Evolutionary conservation across 2,888 invertebrate genomes (phyloP), one percentile per base, ranked within the genome.

Genomic region (Agriopis aurantiaria): DNA sequence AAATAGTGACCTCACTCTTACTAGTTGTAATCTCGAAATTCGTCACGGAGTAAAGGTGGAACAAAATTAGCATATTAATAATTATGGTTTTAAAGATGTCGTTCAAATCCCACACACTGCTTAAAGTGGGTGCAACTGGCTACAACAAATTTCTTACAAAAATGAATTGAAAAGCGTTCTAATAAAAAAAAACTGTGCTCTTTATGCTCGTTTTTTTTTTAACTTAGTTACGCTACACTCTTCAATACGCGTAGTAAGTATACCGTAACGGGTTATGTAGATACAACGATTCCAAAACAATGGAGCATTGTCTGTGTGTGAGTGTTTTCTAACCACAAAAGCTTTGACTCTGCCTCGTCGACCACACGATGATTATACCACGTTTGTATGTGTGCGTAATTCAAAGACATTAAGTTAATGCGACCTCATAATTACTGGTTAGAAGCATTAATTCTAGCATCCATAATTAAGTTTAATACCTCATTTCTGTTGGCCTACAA

Each of bases 391-490:
- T 85, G 85, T 80, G 82, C 80, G 68, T 85, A 86, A 88, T 85
- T 87, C 88, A 89, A 91, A 93, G 92, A 91, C 93, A 93, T 93
- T 92, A 92, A 93, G 83, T 91, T 93, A 93, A 93, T 92, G 91
- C 89, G 91, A 89, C 91, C 92, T 92, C 91, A 93, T 93, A 93
- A 93, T 93, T 93, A 93, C 93, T 91, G 86, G 88, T 87, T 88
- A 87, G 89, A 83, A 87, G 86, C 92, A 93, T 93, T 93, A 92
- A 93, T 93, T 91, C 93, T 88, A 92, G 90, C 90, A 90, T 92
- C 92, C 90, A 92, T 93, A 93, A 93, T 93, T 92, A 91, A 92
- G 91, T 92, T 91, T 92, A 91, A 92, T 92, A 90, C 91, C 89
- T 91, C 88, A 91, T 91, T 91, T 89, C 91, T 90, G 90, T 88